These are phyloP conservation scores for Chelon labrosus DNA, from an alignment of 2,797 vertebrate species.

Conservation along the genomic window DNA sequence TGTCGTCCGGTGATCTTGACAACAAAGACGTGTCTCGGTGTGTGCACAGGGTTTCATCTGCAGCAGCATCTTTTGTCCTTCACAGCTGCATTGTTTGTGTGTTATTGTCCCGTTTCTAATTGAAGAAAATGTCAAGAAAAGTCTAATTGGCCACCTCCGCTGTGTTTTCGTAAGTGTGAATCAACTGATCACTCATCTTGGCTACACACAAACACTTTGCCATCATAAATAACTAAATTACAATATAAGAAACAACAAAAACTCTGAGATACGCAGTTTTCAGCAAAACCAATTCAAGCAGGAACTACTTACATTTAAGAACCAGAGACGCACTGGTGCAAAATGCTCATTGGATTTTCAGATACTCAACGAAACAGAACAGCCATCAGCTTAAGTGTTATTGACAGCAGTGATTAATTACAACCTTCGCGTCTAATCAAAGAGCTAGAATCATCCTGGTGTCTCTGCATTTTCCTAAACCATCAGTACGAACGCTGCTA, in stretches of 20 bases:
- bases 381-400: no score
- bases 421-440: not conserved
- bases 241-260: no score
- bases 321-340: no score
- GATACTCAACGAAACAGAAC: not conserved
- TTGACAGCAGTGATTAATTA: not conserved
- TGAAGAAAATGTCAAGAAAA: not conserved
- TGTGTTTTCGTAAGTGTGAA: not conserved
- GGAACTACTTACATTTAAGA: no score
- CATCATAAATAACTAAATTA: no score
- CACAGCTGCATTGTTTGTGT: constrained; percentile 16
- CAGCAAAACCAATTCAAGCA: no score
- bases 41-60: constrained; percentile 45
- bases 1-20: constrained; percentile 37
- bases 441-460: no score
- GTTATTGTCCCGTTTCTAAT: not conserved
- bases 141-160: not conserved
- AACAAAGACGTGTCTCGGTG: constrained; percentile 45
- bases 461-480: no score
- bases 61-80: constrained; percentile 51
- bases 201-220: no score
- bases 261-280: no score
- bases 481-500: no score
- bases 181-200: no score
- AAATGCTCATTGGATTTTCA: not conserved